Conservation (phyloP, 2,797 vertebrate species). For the Galaxias olidus region DNA sequence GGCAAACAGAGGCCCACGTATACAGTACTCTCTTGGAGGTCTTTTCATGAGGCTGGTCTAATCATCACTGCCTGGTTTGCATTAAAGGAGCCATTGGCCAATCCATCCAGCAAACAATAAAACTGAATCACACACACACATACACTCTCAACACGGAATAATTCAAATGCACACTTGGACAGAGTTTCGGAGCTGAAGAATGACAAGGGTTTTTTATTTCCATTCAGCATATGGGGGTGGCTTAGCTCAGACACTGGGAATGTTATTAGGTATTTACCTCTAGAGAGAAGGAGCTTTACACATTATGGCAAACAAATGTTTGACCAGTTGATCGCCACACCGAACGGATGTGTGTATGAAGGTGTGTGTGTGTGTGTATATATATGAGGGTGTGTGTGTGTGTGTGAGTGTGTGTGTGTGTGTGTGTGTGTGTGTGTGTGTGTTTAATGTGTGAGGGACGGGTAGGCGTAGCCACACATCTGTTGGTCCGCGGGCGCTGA, state of each 20-base stretch:
- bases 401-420: background rate
- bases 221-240: constrained; percentile 18
- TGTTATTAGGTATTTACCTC: constrained; percentile 33
- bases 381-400: background rate
- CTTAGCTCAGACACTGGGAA: constrained; percentile 44
- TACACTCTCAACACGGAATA: background rate
- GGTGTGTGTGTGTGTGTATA: no score
- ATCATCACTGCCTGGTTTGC: constrained; percentile 59
- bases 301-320: background rate
- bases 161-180: constrained; percentile 7
- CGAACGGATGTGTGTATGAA: background rate
- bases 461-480: no score
- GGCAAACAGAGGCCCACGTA: background rate
- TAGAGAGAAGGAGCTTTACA: background rate
- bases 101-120: constrained; percentile 46
- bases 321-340: background rate
- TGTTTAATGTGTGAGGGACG: background rate
- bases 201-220: constrained; percentile 13
- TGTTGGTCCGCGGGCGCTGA: no score
- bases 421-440: background rate
- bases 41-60: constrained; percentile 45
- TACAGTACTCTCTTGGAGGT: constrained; percentile 45
- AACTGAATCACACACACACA: background rate
- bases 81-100: constrained; percentile 61
- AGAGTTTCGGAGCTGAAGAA: constrained; percentile 2